Evolutionary conservation across 92 coral and sea anemone genomes (phyloP).

Genomic region (Parazoanthus swiftii): DNA sequence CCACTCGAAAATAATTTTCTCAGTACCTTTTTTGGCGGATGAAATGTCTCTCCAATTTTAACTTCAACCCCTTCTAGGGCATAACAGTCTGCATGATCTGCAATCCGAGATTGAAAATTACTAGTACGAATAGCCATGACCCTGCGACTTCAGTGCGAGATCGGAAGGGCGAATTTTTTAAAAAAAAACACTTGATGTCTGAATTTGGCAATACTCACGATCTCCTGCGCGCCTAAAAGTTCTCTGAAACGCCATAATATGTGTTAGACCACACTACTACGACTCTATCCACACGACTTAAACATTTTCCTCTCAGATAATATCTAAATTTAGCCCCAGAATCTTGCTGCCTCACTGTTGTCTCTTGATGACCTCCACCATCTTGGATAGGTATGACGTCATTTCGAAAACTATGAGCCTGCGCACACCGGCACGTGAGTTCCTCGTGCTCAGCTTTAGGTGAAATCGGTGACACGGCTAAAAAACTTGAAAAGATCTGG

Average conservation of each 20-base stretch:
- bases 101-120: constrained; percentile 5
- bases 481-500: neutral
- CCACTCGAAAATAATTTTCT: neutral
- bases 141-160: neutral
- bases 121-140: neutral
- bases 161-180: neutral
- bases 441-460: neutral
- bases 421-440: neutral
- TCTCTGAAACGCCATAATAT: constrained; percentile 35
- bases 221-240: constrained; percentile 41
- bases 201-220: constrained; percentile 11
- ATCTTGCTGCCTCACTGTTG: constrained; percentile 32
- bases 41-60: constrained; percentile 86
- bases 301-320: neutral
- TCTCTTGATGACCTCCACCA: constrained; percentile 37
- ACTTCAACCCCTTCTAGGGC: constrained; percentile 91
- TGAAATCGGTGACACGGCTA: neutral
- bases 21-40: constrained; percentile 92
- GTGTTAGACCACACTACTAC: neutral
- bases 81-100: constrained; percentile 85
- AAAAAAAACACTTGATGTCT: neutral
- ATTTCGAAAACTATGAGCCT: constrained; percentile 14
- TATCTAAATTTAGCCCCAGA: constrained; percentile 32
- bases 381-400: constrained; percentile 44
- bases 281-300: neutral